phyloP scores from a whole-genome alignment of 2,888 invertebrate species.

The Plutella xylostella region DNA sequence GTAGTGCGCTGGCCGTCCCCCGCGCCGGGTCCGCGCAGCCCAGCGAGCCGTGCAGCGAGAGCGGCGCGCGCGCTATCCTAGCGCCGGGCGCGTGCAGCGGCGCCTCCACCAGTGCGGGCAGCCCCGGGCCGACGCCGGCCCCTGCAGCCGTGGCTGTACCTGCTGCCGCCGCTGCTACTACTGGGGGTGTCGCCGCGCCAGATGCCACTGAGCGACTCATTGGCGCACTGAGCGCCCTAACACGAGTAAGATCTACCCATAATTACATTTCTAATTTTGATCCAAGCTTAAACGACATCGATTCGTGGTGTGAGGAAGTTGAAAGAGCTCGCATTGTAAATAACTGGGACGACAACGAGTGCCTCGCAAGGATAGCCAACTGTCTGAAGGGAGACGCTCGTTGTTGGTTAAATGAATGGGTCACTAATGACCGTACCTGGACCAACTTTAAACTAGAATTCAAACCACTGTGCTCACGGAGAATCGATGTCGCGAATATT shows the following conservation, averaged over 20 bases:
- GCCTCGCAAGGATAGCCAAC: not conserved
- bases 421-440: not conserved
- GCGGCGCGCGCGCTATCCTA: no score
- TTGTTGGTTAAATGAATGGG: not conserved
- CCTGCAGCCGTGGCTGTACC: no score
- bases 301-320: not conserved
- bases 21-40: no score
- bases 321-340: not conserved
- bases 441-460: not conserved
- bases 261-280: not conserved
- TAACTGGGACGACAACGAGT: not conserved
- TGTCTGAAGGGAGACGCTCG: conserved; percentile 1
- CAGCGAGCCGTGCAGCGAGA: no score
- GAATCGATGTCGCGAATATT: not conserved
- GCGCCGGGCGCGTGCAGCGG: no score
- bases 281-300: not conserved
- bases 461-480: not conserved
- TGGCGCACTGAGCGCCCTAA: not conserved
- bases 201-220: no score
- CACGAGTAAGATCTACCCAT: not conserved
- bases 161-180: no score
- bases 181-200: no score
- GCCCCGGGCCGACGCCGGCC: no score
- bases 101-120: no score
- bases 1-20: no score